phyloP scores from a whole-genome alignment of 2,797 vertebrate species.

The Spinibarbus caldwelli region DNA sequence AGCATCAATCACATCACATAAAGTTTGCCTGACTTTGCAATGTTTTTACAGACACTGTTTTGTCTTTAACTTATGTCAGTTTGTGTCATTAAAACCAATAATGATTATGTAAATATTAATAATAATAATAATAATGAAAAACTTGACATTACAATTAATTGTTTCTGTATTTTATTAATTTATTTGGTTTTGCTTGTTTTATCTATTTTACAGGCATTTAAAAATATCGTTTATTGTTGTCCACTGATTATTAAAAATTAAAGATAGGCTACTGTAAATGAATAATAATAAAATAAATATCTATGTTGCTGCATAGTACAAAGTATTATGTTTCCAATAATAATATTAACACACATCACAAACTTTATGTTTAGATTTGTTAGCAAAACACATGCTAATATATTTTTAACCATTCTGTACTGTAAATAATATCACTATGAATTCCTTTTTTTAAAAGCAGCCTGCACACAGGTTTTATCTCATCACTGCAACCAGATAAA shows the following conservation, averaged over 20 bases:
- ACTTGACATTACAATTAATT: background rate
- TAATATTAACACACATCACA: background rate
- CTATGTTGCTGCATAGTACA: background rate
- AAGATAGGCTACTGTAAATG: background rate
- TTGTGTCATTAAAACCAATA: background rate
- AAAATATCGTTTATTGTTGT: background rate
- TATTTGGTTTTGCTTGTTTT: background rate
- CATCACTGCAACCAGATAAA: conserved; percentile 36
- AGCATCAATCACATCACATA: background rate
- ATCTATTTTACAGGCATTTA: background rate
- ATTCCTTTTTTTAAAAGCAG: conserved; percentile 11
- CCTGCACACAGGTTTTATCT: conserved; percentile 13
- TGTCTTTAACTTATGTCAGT: background rate
- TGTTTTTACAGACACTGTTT: background rate
- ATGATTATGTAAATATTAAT: background rate
- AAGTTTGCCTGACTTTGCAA: no score
- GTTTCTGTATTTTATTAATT: background rate
- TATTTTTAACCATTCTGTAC: background rate
- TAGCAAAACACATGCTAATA: background rate
- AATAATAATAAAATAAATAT: background rate
- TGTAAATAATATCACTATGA: background rate
- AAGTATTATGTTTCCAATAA: background rate
- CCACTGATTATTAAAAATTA: background rate
- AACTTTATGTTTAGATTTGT: background rate
- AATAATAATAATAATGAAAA: background rate